Base-by-base conservation (phyloP, 2,888 invertebrate species). In the Neuroscelio doddi region DNA sequence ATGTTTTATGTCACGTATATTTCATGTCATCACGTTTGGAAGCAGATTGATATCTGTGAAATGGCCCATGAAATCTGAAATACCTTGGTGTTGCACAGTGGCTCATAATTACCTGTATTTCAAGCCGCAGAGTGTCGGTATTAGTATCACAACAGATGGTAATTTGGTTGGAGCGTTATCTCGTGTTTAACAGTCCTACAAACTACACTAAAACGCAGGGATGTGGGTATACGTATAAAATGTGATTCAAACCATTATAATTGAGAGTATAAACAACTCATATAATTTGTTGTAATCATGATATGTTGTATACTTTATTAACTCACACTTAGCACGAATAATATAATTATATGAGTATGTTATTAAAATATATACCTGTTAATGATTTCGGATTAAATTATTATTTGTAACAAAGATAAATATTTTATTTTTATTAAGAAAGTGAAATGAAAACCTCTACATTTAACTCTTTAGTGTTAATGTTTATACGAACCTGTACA, bases 31-130 rank as follows among this genome's bases (percentile, higher is more conserved):
- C 46, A 41, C 38, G 49, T 55, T 64, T 45, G 53, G 49, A 52
- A 34, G 55, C 58, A 59, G 64, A 55, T 59, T 59, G 55, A 64
- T 59, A 59, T 64, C 59, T 56, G 42, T 36, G 45, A 59, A 64
- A 64, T 59, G 41, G 51, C 46, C 64, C 55, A 59, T 64, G 64
- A 64, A 64, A 64, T 64, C 56, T 64, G 59, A 64, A 59, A 59
- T 64, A 59, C 45, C 59, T 51, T 30, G 42, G 56, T 21, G 55
- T 51, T 59, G 58, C 59, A 50, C 38, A 39, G 49, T 14, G 45
- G 45, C 10, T 58, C 58, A 58, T 59, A 64, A 58, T 64, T 64
- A 58, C 50, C 64, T 53, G 64, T 57, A 57, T 64, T 57, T 53
- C 57, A 64, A 27, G 49, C 57, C 57, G 17, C 52, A 64, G 41